A percentile compares a stretch with the other conserved stretches of the same genome.
Evolutionary conservation across 2,888 invertebrate genomes (phyloP).

Genomic region (Cactoblastis cactorum): DNA sequence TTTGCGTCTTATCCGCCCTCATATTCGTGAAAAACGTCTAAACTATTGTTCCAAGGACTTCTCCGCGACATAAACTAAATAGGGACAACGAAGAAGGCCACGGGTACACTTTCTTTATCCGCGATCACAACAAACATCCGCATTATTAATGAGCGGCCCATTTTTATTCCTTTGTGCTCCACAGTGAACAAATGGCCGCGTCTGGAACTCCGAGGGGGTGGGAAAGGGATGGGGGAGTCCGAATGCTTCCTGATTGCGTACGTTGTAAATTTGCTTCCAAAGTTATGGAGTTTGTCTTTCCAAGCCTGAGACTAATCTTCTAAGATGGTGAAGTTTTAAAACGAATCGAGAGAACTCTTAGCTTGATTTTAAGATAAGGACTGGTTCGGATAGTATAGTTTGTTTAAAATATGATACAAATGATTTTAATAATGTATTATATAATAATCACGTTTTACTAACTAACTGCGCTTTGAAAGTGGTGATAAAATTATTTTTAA

Average conservation of each 20-base stretch:
- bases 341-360: not conserved
- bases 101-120: not conserved
- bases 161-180: conserved; percentile 19
- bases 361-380: too few species aligned
- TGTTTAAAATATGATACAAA: too few species aligned
- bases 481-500: too few species aligned
- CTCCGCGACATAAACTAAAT: too few species aligned
- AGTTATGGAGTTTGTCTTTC: conserved; percentile 9
- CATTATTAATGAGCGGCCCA: conserved; percentile 18
- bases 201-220: not conserved
- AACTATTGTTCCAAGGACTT: too few species aligned
- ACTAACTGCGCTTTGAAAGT: too few species aligned
- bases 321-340: not conserved
- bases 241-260: conserved; percentile 18
- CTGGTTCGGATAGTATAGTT: too few species aligned
- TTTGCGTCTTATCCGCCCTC: too few species aligned
- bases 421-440: too few species aligned
- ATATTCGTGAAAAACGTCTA: too few species aligned
- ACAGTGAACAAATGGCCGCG: conserved; percentile 8
- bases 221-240: conserved; percentile 2
- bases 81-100: not conserved
- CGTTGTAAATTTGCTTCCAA: conserved; percentile 21
- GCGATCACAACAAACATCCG: conserved; percentile 3
- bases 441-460: too few species aligned
- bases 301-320: not conserved